Evolutionary conservation across 2,888 invertebrate species (phyloP), one percentile per base, ranked within the genome.

Genomic region (Rotaria magnacalcarata): DNA sequence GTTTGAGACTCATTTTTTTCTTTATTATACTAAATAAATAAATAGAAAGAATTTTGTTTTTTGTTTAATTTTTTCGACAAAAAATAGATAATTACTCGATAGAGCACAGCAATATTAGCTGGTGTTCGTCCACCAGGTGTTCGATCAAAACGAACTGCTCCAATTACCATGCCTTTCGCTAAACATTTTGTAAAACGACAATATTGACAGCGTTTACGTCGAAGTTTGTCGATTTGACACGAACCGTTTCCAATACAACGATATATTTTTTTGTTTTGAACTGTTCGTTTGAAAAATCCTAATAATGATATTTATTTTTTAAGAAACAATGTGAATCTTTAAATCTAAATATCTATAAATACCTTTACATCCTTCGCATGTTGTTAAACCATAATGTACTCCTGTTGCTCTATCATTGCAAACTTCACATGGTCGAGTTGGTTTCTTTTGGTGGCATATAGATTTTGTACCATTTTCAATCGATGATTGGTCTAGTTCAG

Each of bases 341-440:
- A 34, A 34, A 2, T 34, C 34, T 50, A 16, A 67, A 34, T 16
- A 34, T 14, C 19, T 16, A 1, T 21, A 34, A 3, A 8, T 47
- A 80, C 75, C 75, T 80, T 80, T 80, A n/a, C 75, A 80, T 34
- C 75, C 75, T 80, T 80, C 75, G 43, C 75, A 80, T 14, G 75
- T 80, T 47, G 47, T 21, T n/a, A 80, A 47, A 80, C 75, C 75
- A 47, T 80, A 80, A 47, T 80, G 75, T 10, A 80, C 16, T 4
- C 75, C 75, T 43, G 75, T 80, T 21, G 75, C 75, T 24, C 24
- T 6, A 24, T 80, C 75, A 43, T 80, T 34, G 24, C 75, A 80
- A 43, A 80, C 75, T 24, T 16, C 75, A 80, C 75, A 80, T 47
- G 43, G 2, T 16, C 34, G 10, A 67, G 16, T 2, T 34, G 27